These are phyloP conservation scores for Tetranychus piercei DNA, from an alignment of 2,888 invertebrate species.

Conservation along the genomic window DNA sequence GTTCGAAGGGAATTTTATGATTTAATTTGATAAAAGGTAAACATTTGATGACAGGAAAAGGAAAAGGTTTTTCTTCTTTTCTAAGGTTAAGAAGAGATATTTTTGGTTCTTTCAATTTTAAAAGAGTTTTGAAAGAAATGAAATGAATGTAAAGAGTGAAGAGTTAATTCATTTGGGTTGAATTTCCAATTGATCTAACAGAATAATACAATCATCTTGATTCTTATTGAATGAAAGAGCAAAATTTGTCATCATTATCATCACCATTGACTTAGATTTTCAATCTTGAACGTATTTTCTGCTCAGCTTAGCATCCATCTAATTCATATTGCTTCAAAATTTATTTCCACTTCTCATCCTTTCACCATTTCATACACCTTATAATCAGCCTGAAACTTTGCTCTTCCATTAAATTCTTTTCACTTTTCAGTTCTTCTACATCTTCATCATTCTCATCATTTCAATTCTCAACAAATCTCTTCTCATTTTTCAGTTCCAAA, in stretches of 20 bases:
- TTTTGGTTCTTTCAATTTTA: not conserved
- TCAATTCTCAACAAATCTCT: not conserved
- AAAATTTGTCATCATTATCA: not conserved
- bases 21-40: no score
- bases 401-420: not conserved
- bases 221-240: not conserved
- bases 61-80: no score
- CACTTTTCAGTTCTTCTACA: not conserved
- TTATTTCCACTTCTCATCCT: not conserved
- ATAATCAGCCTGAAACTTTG: not conserved
- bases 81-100: no score
- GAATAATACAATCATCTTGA: not conserved
- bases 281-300: not conserved
- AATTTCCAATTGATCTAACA: not conserved
- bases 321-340: not conserved
- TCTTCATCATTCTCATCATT: not conserved
- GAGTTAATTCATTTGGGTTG: not conserved
- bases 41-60: no score
- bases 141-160: not conserved
- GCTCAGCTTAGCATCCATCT: not conserved
- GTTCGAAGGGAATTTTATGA: no score
- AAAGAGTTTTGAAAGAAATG: not conserved
- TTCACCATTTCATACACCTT: not conserved
- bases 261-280: not conserved
- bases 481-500: not conserved